phyloP scores from a whole-genome alignment of 2,888 invertebrate species.

The Spatulosminthurus flaviceps region DNA sequence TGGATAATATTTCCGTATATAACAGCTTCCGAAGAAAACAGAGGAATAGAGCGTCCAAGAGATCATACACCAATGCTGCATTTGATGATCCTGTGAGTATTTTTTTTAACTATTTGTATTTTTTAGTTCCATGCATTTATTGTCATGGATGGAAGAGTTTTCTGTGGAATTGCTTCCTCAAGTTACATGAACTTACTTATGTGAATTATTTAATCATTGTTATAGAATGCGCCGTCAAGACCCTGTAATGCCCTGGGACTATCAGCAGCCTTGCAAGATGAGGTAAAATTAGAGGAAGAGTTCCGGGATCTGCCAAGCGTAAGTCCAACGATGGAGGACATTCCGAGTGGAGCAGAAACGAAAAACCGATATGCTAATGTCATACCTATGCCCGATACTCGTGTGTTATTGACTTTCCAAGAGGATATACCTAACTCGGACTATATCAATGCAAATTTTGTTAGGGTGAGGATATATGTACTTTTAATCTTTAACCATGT shows the following conservation, averaged over 20 bases:
- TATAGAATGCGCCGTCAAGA: constrained; percentile 74
- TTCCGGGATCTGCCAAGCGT: constrained; percentile 84
- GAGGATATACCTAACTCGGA: constrained; percentile 82
- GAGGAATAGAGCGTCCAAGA: constrained; percentile 77
- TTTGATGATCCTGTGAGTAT: constrained; percentile 83
- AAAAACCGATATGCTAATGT: constrained; percentile 95
- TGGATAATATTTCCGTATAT: constrained; percentile 87
- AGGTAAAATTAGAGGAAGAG: constrained; percentile 77
- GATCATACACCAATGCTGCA: constrained; percentile 89
- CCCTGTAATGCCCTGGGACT: constrained; percentile 82
- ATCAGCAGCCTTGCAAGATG: constrained; percentile 70
- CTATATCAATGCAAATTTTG: constrained; percentile 93
- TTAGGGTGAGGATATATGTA: constrained; percentile 89
- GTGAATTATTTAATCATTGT: too few species aligned
- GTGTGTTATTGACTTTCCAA: constrained; percentile 78
- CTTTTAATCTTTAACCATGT: too few species aligned
- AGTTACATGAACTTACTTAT: too few species aligned
- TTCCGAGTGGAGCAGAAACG: constrained; percentile 85
- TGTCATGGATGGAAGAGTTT: too few species aligned
- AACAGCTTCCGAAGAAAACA: constrained; percentile 75
- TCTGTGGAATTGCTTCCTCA: too few species aligned
- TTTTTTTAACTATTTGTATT: not conserved
- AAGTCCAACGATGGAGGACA: constrained; percentile 79
- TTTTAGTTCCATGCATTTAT: too few species aligned
- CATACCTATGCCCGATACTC: constrained; percentile 90